Percentiles rank a stretch among this genome's conserved stretches.
Conservation (phyloP, 2,888 invertebrate genomes). For the Tenthredo scrophulariae region DNA sequence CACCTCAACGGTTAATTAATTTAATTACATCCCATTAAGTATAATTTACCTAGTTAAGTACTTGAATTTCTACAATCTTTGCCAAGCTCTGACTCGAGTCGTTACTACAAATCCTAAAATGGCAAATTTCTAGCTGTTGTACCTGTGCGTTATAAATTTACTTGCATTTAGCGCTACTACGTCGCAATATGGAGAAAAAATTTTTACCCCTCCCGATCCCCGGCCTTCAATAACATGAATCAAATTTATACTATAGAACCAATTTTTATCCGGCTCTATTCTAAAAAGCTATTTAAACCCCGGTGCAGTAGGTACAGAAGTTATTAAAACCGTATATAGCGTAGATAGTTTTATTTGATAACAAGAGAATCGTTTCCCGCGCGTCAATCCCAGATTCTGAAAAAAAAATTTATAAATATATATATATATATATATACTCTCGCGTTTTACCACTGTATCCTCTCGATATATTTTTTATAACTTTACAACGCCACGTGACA, state of each 20-base stretch:
- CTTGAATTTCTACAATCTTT: constrained; percentile 30
- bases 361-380: background rate
- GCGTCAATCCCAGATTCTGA: constrained; percentile 18
- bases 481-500: background rate
- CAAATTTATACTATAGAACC: background rate
- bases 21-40: constrained; percentile 45
- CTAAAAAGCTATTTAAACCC: background rate
- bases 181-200: background rate
- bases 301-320: background rate
- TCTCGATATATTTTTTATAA: constrained; percentile 7
- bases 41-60: constrained; percentile 44
- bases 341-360: constrained; percentile 1
- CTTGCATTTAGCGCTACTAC: too few relatives aligned
- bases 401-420: background rate
- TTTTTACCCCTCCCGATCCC: background rate
- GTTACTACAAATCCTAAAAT: background rate
- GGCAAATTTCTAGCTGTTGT: background rate
- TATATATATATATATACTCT: too few relatives aligned
- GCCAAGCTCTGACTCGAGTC: background rate
- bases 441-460: background rate
- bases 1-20: constrained; percentile 45
- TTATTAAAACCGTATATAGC: background rate
- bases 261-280: background rate
- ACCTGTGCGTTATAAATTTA: background rate
- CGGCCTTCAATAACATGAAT: background rate